Conservation (phyloP, 2,113 vertebrate genomes). For the Sinocyclocheilus rhinocerous region DNA sequence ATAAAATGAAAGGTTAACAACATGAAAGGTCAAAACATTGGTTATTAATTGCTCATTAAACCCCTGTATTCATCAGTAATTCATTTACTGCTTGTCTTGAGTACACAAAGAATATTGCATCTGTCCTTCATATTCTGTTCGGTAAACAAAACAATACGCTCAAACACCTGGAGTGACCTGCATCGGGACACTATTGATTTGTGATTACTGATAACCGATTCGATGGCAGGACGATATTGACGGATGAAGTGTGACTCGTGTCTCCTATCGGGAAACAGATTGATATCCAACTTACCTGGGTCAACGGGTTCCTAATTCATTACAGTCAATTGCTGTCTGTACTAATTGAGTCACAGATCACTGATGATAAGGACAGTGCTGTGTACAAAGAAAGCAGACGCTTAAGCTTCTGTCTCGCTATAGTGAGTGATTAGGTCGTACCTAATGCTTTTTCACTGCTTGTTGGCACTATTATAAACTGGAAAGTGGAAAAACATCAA, state of each 20-base stretch:
- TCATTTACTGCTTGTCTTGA: neutral
- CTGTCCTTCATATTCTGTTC: constrained; percentile 6
- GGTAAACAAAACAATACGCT: neutral
- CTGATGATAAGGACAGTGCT: constrained; percentile 54
- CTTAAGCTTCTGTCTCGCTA: constrained; percentile 31
- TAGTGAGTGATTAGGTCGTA: constrained; percentile 34
- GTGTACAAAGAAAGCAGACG: constrained; percentile 48
- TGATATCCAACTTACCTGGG: constrained; percentile 39
- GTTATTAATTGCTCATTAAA: neutral
- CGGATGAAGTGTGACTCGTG: neutral
- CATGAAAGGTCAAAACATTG: neutral
- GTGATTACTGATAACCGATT: constrained; percentile 36
- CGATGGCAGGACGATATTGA: constrained; percentile 23
- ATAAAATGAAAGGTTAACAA: neutral
- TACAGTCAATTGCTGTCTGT: constrained; percentile 45
- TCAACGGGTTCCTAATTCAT: constrained; percentile 55
- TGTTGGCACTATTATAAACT: constrained; percentile 23
- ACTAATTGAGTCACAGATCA: constrained; percentile 57
- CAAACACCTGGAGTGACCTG: neutral
- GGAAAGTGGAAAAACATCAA: constrained; percentile 7
- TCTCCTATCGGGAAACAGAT: constrained; percentile 26
- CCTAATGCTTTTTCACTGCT: constrained; percentile 20
- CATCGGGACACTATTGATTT: constrained; percentile 13
- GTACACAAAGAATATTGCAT: neutral
- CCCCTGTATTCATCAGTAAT: neutral